Conservation (phyloP, 2,888 invertebrate genomes). For the Tetranychus truncatus region DNA sequence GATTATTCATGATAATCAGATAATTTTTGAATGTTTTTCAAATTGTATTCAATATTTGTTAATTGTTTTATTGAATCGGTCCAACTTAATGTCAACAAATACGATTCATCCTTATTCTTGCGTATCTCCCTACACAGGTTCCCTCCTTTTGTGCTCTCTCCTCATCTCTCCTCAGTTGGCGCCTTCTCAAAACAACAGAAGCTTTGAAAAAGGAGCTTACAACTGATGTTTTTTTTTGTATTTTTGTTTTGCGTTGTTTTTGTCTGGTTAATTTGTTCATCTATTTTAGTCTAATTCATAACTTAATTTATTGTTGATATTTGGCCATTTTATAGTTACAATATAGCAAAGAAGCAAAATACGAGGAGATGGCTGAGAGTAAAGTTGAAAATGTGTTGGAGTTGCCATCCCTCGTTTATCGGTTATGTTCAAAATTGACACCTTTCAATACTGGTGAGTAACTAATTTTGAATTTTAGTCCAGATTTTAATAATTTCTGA, state of each 20-base stretch:
- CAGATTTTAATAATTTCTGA: background rate
- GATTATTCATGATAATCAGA: too few species aligned
- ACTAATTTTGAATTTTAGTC: background rate
- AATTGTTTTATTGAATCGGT: too few species aligned
- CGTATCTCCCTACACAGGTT: too few species aligned
- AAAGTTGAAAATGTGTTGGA: constrained; percentile 8
- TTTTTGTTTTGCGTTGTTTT: background rate
- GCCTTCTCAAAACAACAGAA: background rate
- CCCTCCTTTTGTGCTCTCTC: background rate
- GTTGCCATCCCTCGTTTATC: constrained; percentile 18
- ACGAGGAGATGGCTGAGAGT: background rate
- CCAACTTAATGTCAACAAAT: too few species aligned
- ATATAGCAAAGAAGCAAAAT: background rate
- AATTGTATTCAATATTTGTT: too few species aligned
- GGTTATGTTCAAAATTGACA: constrained; percentile 17
- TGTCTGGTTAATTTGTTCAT: background rate
- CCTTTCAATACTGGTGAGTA: background rate
- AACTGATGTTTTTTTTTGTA: background rate
- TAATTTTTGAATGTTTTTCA: too few species aligned
- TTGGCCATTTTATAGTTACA: too few species aligned
- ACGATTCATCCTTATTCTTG: too few species aligned
- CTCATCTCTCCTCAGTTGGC: background rate
- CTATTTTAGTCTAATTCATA: background rate
- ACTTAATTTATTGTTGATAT: background rate
- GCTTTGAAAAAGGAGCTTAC: background rate